Base-by-base conservation (phyloP, 2,888 invertebrate genomes). In the Polydrusus pterygomalis region DNA sequence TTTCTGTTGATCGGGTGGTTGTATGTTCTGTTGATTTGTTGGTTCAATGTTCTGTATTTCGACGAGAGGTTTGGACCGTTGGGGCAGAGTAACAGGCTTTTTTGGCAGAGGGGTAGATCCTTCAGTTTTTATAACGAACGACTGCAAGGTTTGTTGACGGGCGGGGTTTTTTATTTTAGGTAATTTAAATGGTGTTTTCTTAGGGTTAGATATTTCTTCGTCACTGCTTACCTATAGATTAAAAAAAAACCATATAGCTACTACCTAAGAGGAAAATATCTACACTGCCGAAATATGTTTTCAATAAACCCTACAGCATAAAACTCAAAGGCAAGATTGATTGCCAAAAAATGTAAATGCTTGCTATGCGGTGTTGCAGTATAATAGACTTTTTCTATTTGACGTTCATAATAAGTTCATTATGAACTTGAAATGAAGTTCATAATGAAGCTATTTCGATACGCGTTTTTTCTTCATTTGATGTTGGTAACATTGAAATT, bases 151-250 rank as follows among this genome's bases (percentile, higher is more conserved):
- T 40, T 54, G 68, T 43, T 68, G 68, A n/a, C 54, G 51, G 18
- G 20, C 18, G 11, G 40, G 18, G 10, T 40, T 56, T 54, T 20
- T 68, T 2, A 15, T 38, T 54, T 11, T 40, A 13, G n/a, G 11
- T 25, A 18, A 3, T 56, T 68, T 68, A 30, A 38, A 54, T n/a
- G 20, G 56, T 2, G 63, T 63, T 63, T 45, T 47, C 25, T 17
- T 9, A 9, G 68, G 40, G 63, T 45, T 63, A 18, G 20, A 8
- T 3, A 8, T 7, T 5, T 13, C 10, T 67, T 68, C 68, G 54
- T 13, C 51, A 18, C 68, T 68, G 40, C 68, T 68, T 13, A 68
- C 54, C 68, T 68, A 38, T 0, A 65, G 30, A n/a, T n/a, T n/a
- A n/a, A n/a, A n/a, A 54, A 15, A 58, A 34, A n/a, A 30, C n/a